A percentile compares a stretch with the other conserved stretches of the same genome.
These are phyloP conservation scores for Phodopus roborovskii DNA, from an alignment of 2,113 vertebrate genomes.

Conservation along the genomic window DNA sequence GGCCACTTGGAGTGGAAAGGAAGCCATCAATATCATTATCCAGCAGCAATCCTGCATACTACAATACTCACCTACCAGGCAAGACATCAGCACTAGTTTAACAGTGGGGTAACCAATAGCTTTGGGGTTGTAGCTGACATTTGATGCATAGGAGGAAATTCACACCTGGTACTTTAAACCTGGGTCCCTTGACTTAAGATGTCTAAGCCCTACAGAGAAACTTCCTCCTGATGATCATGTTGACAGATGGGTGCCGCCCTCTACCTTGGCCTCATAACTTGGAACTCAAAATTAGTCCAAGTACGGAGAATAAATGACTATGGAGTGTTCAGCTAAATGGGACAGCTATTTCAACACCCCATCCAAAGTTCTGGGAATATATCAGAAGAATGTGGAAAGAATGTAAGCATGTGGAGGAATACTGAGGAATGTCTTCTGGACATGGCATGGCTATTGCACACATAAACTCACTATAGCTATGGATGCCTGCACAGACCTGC, in stretches of 20 bases:
- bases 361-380: neutral
- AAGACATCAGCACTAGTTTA: neutral
- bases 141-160: neutral
- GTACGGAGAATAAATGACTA: neutral
- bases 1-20: neutral
- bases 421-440: neutral
- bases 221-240: neutral
- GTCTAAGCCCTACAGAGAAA: neutral
- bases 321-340: neutral
- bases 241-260: neutral
- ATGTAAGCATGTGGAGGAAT: neutral
- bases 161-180: neutral
- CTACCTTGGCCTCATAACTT: neutral
- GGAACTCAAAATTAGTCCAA: neutral
- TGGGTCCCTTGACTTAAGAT: neutral
- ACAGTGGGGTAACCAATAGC: neutral
- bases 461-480: neutral
- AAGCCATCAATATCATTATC: neutral
- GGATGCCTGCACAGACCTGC: neutral
- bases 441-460: neutral
- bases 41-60: neutral
- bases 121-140: neutral
- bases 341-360: neutral
- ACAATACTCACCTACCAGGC: neutral
- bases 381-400: neutral